These are phyloP conservation scores for Bombus balteatus DNA, from an alignment of 1,140 invertebrate species.

Conservation along the genomic window DNA sequence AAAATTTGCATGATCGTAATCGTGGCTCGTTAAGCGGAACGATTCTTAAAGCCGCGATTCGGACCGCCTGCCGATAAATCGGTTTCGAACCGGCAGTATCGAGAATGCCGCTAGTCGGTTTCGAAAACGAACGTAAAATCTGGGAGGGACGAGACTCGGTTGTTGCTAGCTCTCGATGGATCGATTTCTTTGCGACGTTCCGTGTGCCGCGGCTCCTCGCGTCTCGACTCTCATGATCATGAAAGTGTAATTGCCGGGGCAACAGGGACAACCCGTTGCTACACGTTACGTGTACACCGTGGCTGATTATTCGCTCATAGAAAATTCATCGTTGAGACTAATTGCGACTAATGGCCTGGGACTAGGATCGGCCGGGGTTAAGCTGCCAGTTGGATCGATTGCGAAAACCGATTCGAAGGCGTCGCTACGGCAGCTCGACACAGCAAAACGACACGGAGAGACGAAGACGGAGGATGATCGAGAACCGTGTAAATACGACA, in stretches of 20 bases:
- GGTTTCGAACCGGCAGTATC: constrained; percentile 2
- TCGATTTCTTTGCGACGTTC: constrained; percentile 37
- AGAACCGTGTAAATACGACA: constrained; percentile 44
- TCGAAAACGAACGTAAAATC: constrained; percentile 21
- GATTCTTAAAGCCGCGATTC: background rate
- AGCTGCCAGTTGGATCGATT: constrained; percentile 38
- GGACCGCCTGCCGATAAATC: constrained; percentile 5
- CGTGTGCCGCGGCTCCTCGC: background rate
- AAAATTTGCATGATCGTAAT: constrained; percentile 68
- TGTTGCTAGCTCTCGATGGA: background rate
- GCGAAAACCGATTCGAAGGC: constrained; percentile 20
- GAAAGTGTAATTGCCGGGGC: constrained; percentile 58
- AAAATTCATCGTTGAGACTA: constrained; percentile 76
- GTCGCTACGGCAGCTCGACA: background rate
- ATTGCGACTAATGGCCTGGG: constrained; percentile 75
- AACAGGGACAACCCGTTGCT: constrained; percentile 21
- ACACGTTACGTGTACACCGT: constrained; percentile 56
- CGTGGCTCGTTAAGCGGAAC: constrained; percentile 59
- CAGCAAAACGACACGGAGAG: constrained; percentile 13
- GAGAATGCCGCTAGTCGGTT: constrained; percentile 10
- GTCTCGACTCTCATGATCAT: constrained; percentile 49
- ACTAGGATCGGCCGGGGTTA: constrained; percentile 63
- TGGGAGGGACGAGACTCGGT: too few species aligned
- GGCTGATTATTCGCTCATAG: constrained; percentile 72
- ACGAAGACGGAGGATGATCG: constrained; percentile 38